Conservation (phyloP, 2,113 vertebrate species). For the Ageneiosus marmoratus region DNA sequence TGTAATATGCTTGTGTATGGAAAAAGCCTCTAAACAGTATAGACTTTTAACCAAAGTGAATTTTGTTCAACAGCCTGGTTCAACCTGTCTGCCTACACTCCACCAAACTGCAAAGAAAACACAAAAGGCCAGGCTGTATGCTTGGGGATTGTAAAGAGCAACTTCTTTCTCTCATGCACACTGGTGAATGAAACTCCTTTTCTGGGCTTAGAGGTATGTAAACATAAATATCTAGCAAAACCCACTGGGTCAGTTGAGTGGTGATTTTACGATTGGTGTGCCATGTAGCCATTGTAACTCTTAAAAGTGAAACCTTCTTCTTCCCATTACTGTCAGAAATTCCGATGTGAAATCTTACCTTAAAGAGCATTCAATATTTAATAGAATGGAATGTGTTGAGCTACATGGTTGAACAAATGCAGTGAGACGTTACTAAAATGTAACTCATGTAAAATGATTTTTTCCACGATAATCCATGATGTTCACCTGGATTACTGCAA, state of each 20-base stretch:
- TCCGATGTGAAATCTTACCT: neutral
- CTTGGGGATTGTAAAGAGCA: slow-evolving; percentile 50
- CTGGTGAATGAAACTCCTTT: neutral
- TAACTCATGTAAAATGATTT: neutral
- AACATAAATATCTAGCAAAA: neutral
- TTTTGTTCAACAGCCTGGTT: slow-evolving; percentile 56
- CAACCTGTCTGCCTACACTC: slow-evolving; percentile 46
- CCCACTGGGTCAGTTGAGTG: no score
- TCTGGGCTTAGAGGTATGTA: slow-evolving; percentile 62
- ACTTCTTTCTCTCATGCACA: slow-evolving; percentile 57
- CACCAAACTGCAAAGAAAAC: rapidly evolving
- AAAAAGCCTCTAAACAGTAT: neutral
- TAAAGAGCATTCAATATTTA: neutral
- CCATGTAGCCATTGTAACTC: neutral
- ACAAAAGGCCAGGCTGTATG: slow-evolving; percentile 19
- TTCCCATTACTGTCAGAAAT: neutral
- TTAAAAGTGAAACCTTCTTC: neutral
- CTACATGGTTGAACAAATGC: neutral
- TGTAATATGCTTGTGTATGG: neutral
- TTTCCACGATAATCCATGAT: neutral
- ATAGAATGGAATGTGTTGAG: neutral
- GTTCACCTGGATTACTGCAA: neutral
- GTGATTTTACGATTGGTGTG: neutral
- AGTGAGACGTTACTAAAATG: neutral
- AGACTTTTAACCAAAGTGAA: neutral